Conservation (phyloP, 35 echinoderm and acorn worm genomes). For the Ophiothrix spiculata region DNA sequence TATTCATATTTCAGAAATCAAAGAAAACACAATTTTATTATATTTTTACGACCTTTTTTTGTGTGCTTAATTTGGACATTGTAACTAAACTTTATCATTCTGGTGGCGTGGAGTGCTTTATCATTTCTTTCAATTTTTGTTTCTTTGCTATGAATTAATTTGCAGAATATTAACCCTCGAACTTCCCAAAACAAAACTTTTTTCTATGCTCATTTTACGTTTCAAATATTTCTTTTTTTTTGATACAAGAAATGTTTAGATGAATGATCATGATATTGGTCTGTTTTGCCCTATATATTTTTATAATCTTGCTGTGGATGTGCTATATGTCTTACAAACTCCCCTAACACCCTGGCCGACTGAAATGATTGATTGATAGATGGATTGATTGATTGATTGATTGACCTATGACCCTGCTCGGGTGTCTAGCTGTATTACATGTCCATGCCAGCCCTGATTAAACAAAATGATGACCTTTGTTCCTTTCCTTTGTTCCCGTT, state of each 20-base stretch:
- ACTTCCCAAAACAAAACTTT: not conserved
- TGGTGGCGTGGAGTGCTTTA: not conserved
- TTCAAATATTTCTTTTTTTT: constrained; percentile 3
- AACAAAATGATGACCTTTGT: not conserved
- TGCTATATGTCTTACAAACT: not conserved
- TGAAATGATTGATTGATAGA: too few relatives aligned
- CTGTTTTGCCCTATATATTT: not conserved
- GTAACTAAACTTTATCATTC: too few relatives aligned
- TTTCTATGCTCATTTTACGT: not conserved
- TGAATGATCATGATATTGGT: constrained; percentile 6
- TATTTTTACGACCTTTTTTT: too few relatives aligned
- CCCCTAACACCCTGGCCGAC: not conserved
- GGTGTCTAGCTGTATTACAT: not conserved
- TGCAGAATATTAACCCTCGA: not conserved
- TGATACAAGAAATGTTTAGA: not conserved
- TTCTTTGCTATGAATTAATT: not conserved
- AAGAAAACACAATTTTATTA: too few relatives aligned
- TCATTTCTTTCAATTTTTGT: not conserved
- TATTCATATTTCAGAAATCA: too few relatives aligned
- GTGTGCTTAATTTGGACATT: too few relatives aligned
- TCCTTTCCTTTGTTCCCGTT: not conserved
- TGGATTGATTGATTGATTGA: too few relatives aligned
- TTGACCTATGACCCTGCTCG: not conserved
- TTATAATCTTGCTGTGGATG: not conserved
- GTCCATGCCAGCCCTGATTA: constrained; percentile 13